Evolutionary conservation across 1,140 invertebrate genomes (phyloP).

Genomic region (Drosophila orosa): DNA sequence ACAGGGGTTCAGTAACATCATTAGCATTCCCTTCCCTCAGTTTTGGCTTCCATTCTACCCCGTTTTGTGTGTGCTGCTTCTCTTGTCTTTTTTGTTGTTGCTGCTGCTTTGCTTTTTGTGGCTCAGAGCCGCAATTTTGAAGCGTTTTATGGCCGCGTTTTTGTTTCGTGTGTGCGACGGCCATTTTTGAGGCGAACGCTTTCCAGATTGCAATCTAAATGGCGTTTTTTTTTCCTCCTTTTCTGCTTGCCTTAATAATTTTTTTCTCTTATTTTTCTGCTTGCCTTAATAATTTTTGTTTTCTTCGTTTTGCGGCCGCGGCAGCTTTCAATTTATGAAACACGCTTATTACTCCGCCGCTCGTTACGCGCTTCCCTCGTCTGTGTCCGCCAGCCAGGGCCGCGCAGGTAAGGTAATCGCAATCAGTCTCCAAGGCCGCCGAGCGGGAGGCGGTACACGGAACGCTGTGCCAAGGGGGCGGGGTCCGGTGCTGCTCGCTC

Average conservation of each 20-base stretch:
- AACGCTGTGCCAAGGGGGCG: conserved; percentile 10
- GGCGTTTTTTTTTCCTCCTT: conserved; percentile 56
- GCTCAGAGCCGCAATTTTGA: conserved; percentile 76
- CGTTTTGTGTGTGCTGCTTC: conserved; percentile 50
- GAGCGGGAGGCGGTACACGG: conserved; percentile 23
- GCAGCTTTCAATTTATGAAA: conserved; percentile 81
- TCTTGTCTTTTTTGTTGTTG: conserved; percentile 37
- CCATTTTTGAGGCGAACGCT: conserved; percentile 72
- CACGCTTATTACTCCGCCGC: conserved; percentile 70
- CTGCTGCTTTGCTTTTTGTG: conserved; percentile 55
- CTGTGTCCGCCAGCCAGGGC: conserved; percentile 55
- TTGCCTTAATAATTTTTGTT: conserved; percentile 70
- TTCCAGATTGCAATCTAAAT: conserved; percentile 81
- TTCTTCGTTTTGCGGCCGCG: conserved; percentile 32
- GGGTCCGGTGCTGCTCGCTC: conserved; percentile 14
- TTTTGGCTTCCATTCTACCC: neutral
- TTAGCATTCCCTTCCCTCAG: neutral
- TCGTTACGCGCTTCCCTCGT: conserved; percentile 57
- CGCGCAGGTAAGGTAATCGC: conserved; percentile 57
- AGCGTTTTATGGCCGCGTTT: conserved; percentile 73
- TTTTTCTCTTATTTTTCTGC: conserved; percentile 39
- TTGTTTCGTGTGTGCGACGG: conserved; percentile 73
- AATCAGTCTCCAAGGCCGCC: conserved; percentile 70
- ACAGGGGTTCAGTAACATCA: conserved; percentile 11
- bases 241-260: conserved; percentile 66